Conservation (phyloP, 2,113 vertebrate species). For the Sturnus vulgaris region DNA sequence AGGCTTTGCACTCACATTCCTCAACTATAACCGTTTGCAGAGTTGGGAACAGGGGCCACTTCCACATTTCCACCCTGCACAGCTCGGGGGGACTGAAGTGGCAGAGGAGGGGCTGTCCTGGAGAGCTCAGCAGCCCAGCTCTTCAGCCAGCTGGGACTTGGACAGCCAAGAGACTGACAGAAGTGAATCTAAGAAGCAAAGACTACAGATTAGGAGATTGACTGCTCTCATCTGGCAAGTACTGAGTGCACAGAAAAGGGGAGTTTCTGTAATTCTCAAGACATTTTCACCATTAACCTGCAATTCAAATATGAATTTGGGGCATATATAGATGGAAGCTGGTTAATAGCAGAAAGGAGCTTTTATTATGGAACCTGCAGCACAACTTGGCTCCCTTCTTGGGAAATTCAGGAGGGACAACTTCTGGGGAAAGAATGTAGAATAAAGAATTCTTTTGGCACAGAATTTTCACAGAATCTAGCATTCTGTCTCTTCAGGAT, state of each 20-base stretch:
- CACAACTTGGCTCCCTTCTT: neutral
- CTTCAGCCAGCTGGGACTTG: neutral
- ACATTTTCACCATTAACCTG: neutral
- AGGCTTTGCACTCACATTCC: neutral
- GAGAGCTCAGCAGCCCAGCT: neutral
- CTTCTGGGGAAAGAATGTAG: neutral
- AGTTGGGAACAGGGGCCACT: neutral
- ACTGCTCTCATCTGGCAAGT: neutral
- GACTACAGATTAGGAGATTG: neutral
- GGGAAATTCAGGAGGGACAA: neutral
- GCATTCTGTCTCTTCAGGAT: neutral
- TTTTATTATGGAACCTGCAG: slow-evolving; percentile 1
- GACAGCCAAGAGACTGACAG: neutral
- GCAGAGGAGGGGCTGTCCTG: neutral
- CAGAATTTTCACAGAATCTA: slow-evolving; percentile 15
- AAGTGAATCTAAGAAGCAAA: slow-evolving; percentile 1
- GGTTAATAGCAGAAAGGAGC: slow-evolving; percentile 20
- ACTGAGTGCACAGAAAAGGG: neutral
- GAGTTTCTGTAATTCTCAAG: neutral
- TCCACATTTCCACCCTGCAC: neutral
- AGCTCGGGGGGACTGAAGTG: neutral
- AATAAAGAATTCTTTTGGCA: slow-evolving; percentile 47
- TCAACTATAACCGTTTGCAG: neutral
- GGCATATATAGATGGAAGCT: neutral
- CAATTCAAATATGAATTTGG: neutral